Conservation (phyloP, 2,113 vertebrate species). For the Lamprotornis superbus region DNA sequence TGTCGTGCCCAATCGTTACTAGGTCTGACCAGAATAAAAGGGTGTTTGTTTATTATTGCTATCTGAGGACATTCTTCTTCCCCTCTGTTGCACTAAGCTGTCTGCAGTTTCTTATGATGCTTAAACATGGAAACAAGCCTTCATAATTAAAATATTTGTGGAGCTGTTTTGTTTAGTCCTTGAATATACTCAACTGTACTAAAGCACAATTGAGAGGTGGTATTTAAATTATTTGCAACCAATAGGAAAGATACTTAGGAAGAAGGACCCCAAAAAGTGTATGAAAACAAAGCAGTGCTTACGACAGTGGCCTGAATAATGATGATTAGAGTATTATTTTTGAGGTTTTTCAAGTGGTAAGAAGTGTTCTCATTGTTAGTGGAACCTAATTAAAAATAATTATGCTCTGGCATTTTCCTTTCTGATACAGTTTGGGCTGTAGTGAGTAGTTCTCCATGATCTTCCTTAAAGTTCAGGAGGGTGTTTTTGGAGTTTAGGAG, state of each 20-base stretch:
- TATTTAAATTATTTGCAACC: background rate
- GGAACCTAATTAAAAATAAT: constrained; percentile 63
- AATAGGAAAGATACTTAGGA: background rate
- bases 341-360: background rate
- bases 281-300: background rate
- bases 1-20: background rate
- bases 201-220: background rate
- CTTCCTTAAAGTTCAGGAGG: background rate
- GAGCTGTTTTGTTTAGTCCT: background rate
- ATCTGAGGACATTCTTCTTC: constrained; percentile 48
- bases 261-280: background rate
- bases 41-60: constrained; percentile 35
- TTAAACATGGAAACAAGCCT: constrained; percentile 24
- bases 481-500: background rate
- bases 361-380: constrained; percentile 45
- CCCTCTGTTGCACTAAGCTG: constrained; percentile 4
- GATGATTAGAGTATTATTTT: constrained; percentile 26
- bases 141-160: background rate
- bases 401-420: background rate
- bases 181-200: background rate
- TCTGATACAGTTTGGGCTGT: background rate
- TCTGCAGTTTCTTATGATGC: background rate
- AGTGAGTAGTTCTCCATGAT: background rate
- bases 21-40: constrained; percentile 46
- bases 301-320: background rate